Evolutionary conservation across 1,140 invertebrate genomes (phyloP).

Genomic region (Phocides pigmalion): DNA sequence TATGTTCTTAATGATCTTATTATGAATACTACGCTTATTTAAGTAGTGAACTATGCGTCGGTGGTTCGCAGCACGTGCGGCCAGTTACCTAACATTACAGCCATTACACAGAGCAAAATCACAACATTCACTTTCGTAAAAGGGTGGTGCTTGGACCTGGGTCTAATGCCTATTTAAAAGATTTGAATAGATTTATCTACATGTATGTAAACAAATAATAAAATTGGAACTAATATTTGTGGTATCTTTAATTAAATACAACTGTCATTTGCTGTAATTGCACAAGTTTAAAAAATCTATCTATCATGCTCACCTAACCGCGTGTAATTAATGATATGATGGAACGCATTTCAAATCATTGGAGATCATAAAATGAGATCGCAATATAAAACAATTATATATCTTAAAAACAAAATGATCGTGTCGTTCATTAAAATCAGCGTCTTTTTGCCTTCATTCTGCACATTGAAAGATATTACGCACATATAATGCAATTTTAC

Average conservation of each 20-base stretch:
- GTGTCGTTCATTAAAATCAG: too few relatives aligned
- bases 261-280: too few relatives aligned
- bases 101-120: constrained; percentile 37
- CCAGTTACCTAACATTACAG: constrained; percentile 26
- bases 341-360: too few relatives aligned
- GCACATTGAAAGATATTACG: not conserved
- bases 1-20: constrained; percentile 24
- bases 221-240: not conserved
- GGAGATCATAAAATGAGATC: too few relatives aligned
- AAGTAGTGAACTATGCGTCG: constrained; percentile 19
- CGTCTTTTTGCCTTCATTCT: not conserved
- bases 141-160: constrained; percentile 20
- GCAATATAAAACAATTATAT: too few relatives aligned
- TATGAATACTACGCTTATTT: constrained; percentile 13
- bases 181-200: not conserved
- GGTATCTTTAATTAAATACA: not conserved
- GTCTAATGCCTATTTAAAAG: constrained; percentile 1
- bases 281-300: too few relatives aligned
- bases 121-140: constrained; percentile 42
- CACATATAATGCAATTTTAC: not conserved
- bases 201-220: too few relatives aligned
- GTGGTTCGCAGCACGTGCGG: constrained; percentile 22
- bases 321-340: too few relatives aligned
- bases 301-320: too few relatives aligned
- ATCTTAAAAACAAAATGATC: too few relatives aligned